Evolutionary conservation across 2,113 vertebrate genomes (phyloP), one percentile per base, ranked within the genome.

Genomic region (Ciconia maguari): DNA sequence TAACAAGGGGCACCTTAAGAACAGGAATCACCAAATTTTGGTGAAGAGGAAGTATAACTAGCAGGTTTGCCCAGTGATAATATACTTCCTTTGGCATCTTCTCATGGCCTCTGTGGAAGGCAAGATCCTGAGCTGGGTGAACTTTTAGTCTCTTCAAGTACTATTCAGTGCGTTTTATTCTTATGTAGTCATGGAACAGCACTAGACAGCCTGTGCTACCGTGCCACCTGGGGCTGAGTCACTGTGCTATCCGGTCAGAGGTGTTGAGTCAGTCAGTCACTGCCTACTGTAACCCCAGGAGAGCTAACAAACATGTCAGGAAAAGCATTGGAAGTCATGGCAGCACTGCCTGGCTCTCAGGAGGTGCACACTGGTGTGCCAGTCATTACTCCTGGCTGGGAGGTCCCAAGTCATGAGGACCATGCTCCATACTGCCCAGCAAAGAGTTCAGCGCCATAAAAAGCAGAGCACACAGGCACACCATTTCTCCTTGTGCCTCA

Each of bases 391-490:
- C 3, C n/a, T 4, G 7, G 30, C 4, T 32, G 16, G n/a, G 41
- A 55, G 26, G 25, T 66, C 29, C 25, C 0, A 6, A 60, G 32
- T 13, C 27, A 71, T 17, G 32, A 71, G 41, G 12, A 20, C n/a
- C 1, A 0, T 27, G 24, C 32, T 66, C 18, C 36, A 72, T 25
- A 49, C 20, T 21, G 14, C 60, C 18, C 48, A 24, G 12, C 22
- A 49, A 34, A 49, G 20, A 27, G 41, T 46, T 89, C 76, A 61
- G 14, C 12, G 17, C 13, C 20, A 6, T 26, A 29, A 25, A 69
- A 42, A 46, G 6, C 22, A 3, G 2, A 49, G 26, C 29, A 32
- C 0, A 0, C 5, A 3, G 20, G 13, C 3, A 6, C 8, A 46
- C 10, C 8, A 5, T 77, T 76, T 68, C 36, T 51, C 26, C 8